Conservation (phyloP, 2,113 vertebrate genomes). For the Neolamprologus tretocephalus region DNA sequence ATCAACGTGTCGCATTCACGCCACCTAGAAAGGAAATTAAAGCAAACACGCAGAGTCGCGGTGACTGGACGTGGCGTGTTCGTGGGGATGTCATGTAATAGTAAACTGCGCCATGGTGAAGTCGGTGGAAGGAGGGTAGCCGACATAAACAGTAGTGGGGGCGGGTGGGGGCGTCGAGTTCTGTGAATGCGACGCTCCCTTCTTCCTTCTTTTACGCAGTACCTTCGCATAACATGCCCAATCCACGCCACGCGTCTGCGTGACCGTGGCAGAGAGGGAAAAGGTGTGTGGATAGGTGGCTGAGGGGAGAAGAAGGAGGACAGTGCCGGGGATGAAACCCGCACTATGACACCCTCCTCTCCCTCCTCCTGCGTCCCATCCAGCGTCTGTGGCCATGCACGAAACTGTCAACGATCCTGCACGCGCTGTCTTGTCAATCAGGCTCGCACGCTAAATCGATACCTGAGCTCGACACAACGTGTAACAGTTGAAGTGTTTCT, state of each 20-base stretch:
- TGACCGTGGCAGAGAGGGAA: slow-evolving; percentile 36
- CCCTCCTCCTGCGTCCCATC: not conserved
- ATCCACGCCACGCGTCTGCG: slow-evolving; percentile 49
- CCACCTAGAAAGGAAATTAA: not conserved
- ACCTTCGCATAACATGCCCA: slow-evolving; percentile 57
- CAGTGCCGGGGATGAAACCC: slow-evolving; percentile 61
- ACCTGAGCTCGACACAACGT: not conserved
- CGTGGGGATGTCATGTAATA: slow-evolving; percentile 5
- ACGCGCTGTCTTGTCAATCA: not conserved
- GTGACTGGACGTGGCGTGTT: not conserved
- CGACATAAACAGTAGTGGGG: slow-evolving; percentile 12
- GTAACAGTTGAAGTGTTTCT: not conserved
- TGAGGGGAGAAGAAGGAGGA: not conserved
- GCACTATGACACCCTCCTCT: slow-evolving; percentile 60
- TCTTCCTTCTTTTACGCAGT: slow-evolving; percentile 35
- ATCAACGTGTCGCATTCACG: not conserved
- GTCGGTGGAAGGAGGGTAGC: slow-evolving; percentile 6
- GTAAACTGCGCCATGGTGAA: slow-evolving; percentile 66
- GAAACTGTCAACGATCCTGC: not conserved
- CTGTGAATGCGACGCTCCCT: slow-evolving; percentile 1
- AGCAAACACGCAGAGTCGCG: not conserved
- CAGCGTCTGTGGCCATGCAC: not conserved
- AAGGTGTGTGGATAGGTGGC: not conserved
- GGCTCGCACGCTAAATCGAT: not conserved
- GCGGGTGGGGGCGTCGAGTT: not conserved